A percentile compares a stretch with the other conserved stretches of the same genome.
Evolutionary conservation across 1,140 invertebrate species (phyloP).

Genomic region (Eciton burchellii): DNA sequence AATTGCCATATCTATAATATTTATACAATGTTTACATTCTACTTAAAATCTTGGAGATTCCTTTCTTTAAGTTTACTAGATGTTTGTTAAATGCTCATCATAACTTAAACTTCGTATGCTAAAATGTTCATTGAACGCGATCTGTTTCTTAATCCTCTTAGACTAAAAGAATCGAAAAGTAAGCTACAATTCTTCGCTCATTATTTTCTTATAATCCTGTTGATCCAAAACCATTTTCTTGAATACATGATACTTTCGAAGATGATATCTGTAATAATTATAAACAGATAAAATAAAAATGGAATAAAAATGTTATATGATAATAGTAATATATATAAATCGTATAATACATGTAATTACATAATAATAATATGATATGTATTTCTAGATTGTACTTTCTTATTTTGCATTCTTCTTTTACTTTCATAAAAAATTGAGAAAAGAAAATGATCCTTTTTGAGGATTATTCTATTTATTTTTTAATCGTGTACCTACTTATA

Average conservation of each 20-base stretch:
- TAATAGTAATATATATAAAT: slow-evolving; percentile 15
- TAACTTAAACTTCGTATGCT: background rate
- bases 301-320: background rate
- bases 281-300: slow-evolving; percentile 53
- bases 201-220: slow-evolving; percentile 87
- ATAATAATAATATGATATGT: no score
- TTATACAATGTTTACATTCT: background rate
- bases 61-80: background rate
- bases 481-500: slow-evolving; percentile 82
- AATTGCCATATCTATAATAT: background rate
- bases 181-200: slow-evolving; percentile 70
- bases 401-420: background rate
- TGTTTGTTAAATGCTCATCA: slow-evolving; percentile 8
- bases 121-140: slow-evolving; percentile 34
- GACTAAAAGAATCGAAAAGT: background rate
- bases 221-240: slow-evolving; percentile 93
- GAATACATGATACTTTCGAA: slow-evolving; percentile 94
- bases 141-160: slow-evolving; percentile 33
- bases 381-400: no score
- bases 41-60: background rate
- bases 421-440: background rate
- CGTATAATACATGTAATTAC: no score
- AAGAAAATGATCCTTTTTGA: background rate
- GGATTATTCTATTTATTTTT: background rate
- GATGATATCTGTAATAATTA: slow-evolving; percentile 88